Evolutionary conservation across 2,113 vertebrate genomes (phyloP), one percentile per base, ranked within the genome.

Genomic region (Glaucomys volans): DNA sequence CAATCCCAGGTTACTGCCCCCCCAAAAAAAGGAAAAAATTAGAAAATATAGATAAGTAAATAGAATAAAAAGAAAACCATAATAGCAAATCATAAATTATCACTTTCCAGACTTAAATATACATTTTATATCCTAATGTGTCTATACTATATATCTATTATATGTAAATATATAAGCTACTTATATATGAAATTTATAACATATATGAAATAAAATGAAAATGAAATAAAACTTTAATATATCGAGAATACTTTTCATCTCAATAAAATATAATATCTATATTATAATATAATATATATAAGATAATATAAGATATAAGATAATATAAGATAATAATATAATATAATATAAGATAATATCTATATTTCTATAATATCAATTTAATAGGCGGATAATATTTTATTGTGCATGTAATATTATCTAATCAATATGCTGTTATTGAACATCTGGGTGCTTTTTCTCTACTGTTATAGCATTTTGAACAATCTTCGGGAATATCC

Each of bases 341-440:
- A n/a, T n/a, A n/a, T n/a, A n/a, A n/a, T n/a, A n/a, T n/a, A n/a
- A n/a, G n/a, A n/a, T n/a, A n/a, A n/a, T n/a, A n/a, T n/a, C n/a
- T n/a, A n/a, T 50, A 57, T 64, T 90, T 74, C 67, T 74, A 4
- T 79, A 50, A 32, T 47, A 67, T 79, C 71, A 52, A 2, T 80
- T 92, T 94, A 90, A 69, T 57, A 90, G 40, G 40, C 67, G 74
- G 42, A 26, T n/a, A 69, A 37, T 74, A 74, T 77, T 74, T 83
- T 92, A 28, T 72, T 92, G 24, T 50, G 16, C 26, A 30, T 52
- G 1, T 64, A 82, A 86, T 5, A 28, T 94, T 82, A 67, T 67
- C 37, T 76, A 86, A 64, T 13, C 11, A 37, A 8, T 80, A 37
- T 42, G 11, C 10, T 79, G 3, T 50, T 92, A 42, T 50, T 42